Percentiles rank a stretch among this genome's conserved stretches.
phyloP scores from a whole-genome alignment of 2,888 invertebrate species.

The Trachelus troglodyta region DNA sequence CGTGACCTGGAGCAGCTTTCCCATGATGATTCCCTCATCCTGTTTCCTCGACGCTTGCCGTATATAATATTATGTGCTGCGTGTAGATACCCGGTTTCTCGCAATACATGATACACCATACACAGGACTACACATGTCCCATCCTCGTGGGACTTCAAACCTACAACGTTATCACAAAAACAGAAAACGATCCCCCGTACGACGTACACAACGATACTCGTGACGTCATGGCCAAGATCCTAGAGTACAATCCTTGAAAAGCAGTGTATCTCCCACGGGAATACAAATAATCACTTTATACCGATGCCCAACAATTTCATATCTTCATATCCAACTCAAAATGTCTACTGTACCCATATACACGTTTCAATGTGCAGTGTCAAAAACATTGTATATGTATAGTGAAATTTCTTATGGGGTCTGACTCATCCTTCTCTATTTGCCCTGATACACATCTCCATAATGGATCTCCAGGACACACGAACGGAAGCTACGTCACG shows the following conservation, averaged over 20 bases:
- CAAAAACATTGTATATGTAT: neutral
- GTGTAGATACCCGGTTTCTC: constrained; percentile 23
- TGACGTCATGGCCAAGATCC: neutral
- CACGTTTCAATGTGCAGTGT: neutral
- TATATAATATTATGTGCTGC: constrained; percentile 15
- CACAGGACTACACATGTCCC: constrained; percentile 14
- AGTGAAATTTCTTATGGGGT: neutral
- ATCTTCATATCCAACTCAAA: neutral
- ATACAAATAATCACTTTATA: neutral
- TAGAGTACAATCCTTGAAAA: neutral
- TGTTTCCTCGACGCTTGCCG: neutral
- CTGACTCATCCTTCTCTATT: neutral
- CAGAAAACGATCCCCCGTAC: constrained; percentile 1
- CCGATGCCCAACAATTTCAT: neutral
- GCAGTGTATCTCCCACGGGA: neutral
- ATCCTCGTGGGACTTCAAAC: constrained; percentile 24
- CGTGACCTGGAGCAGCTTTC: constrained; percentile 15
- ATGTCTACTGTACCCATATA: neutral
- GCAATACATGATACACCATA: constrained; percentile 18
- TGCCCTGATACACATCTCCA: neutral
- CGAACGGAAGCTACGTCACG: neutral
- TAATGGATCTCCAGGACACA: neutral
- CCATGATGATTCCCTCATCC: constrained; percentile 25
- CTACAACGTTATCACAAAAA: constrained; percentile 26
- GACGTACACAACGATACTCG: constrained; percentile 12